phyloP scores from a whole-genome alignment of 2,797 vertebrate genomes.

The Iguana delicatissima region DNA sequence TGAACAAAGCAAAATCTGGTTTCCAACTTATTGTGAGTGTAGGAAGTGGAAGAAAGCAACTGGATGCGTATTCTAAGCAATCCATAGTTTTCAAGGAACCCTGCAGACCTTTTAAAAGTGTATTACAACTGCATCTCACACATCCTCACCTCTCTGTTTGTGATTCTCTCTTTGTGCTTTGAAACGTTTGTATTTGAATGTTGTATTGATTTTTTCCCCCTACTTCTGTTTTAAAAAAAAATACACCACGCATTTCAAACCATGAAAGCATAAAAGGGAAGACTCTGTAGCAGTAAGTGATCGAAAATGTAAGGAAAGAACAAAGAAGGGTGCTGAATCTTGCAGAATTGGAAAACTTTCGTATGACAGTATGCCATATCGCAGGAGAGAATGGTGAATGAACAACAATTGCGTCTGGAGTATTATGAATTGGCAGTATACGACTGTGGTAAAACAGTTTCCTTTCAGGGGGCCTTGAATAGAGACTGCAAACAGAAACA shows the following conservation, averaged over 20 bases:
- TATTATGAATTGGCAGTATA: not conserved
- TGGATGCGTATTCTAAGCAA: conserved; percentile 27
- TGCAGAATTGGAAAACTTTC: conserved; percentile 12
- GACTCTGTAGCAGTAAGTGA: conserved; percentile 25
- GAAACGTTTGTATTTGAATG: conserved; percentile 51
- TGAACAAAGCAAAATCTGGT: conserved; percentile 63
- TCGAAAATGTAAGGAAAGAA: conserved; percentile 35
- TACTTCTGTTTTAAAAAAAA: conserved; percentile 5
- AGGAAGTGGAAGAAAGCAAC: conserved; percentile 23
- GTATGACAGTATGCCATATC: not conserved
- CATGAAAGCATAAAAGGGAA: conserved; percentile 44
- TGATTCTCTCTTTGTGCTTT: conserved; percentile 51
- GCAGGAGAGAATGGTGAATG: not conserved
- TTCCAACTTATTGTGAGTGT: conserved; percentile 22
- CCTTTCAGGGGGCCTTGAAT: not conserved
- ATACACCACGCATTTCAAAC: not conserved
- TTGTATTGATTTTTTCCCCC: conserved; percentile 54
- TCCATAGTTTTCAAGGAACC: conserved; percentile 49
- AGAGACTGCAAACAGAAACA: not conserved
- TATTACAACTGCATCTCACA: conserved; percentile 30
- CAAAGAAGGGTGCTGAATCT: conserved; percentile 24
- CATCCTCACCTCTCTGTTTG: conserved; percentile 49
- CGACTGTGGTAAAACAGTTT: not conserved
- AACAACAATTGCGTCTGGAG: not conserved
- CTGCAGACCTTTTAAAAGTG: conserved; percentile 61